Evolutionary conservation across 35 echinoderm and acorn worm genomes (phyloP).

Genomic region (Anneissia japonica): DNA sequence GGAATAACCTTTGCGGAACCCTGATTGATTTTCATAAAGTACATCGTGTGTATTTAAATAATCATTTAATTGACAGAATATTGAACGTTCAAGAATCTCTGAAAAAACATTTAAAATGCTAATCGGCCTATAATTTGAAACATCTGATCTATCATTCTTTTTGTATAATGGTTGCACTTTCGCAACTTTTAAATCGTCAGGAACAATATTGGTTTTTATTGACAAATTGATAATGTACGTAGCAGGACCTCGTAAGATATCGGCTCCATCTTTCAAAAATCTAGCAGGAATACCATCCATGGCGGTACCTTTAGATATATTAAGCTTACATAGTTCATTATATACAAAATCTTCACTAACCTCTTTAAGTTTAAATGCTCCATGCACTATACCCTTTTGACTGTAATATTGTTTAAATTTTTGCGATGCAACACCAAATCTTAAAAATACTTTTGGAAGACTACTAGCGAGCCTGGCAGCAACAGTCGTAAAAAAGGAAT

Average conservation of each 20-base stretch:
- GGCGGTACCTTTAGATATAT: neutral
- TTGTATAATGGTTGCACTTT: too few relatives aligned
- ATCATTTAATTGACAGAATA: conserved; percentile 1
- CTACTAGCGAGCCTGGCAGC: too few relatives aligned
- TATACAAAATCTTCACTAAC: neutral
- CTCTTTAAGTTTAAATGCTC: too few relatives aligned
- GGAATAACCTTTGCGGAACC: neutral
- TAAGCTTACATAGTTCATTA: neutral
- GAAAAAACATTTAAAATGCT: conserved; percentile 4
- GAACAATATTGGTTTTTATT: neutral
- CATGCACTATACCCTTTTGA: too few relatives aligned
- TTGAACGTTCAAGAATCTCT: conserved; percentile 20
- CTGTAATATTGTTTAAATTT: too few relatives aligned
- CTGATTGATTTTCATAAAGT: conserved; percentile 7
- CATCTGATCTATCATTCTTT: conserved; percentile 15
- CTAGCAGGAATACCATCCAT: conserved; percentile 23
- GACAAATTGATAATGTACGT: conserved; percentile 27
- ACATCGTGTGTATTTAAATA: conserved; percentile 10
- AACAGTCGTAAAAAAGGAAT: too few relatives aligned
- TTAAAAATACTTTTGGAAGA: too few relatives aligned
- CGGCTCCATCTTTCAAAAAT: conserved; percentile 12
- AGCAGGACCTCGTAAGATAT: neutral
- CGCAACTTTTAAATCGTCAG: neutral
- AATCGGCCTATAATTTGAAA: neutral
- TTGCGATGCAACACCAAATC: too few relatives aligned